Base-by-base conservation (phyloP, 1,140 invertebrate genomes). In the Steinernema khuongi region DNA sequence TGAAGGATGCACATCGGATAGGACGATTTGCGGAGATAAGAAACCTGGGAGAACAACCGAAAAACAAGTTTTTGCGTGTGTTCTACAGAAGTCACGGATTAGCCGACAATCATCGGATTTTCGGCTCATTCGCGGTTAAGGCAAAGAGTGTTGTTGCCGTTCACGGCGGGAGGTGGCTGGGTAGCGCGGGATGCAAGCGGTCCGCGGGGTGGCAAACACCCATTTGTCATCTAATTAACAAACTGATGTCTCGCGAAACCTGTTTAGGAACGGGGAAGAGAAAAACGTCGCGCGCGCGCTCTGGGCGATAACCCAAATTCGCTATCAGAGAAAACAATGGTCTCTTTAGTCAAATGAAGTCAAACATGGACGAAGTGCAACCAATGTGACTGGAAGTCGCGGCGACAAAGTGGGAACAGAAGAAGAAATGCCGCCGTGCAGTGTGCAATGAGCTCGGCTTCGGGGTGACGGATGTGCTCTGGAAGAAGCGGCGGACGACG, bases 191-290 rank as follows among this genome's bases (percentile, higher is more conserved):
- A n/a, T 26, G 22, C 22, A 26, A 60, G 19, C 50, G 26, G 50
- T 11, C 26, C 11, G 11, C 14, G 2, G 14, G 22, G 19, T 22
- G 50, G 7, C 50, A 60, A 60, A 60, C 50, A 60, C 4, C 26
- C 50, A 60, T 60, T 60, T 60, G 26, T 60, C 50, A 60, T 60
- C 19, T 60, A 60, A 60, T 60, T 60, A 60, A 60, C 26, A 60
- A 60, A 60, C 50, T 22, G 50, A 60, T 22, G 14, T 22, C 50
- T 4, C 50, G 22, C 22, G 50, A 60, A 60, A 60, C 50, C 50
- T 17, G 50, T 14, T 60, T 60, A 14, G 50, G 50, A 60, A 14
- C 14, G 14, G 50, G 50, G 22, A 22, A 26, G 26, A 60, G 26
- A 60, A 60, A 60, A 4, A 22, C 4, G 2, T 14, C 50, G 50